Evolutionary conservation across 2,797 vertebrate species (phyloP).

Genomic region (Brotula barbata): DNA sequence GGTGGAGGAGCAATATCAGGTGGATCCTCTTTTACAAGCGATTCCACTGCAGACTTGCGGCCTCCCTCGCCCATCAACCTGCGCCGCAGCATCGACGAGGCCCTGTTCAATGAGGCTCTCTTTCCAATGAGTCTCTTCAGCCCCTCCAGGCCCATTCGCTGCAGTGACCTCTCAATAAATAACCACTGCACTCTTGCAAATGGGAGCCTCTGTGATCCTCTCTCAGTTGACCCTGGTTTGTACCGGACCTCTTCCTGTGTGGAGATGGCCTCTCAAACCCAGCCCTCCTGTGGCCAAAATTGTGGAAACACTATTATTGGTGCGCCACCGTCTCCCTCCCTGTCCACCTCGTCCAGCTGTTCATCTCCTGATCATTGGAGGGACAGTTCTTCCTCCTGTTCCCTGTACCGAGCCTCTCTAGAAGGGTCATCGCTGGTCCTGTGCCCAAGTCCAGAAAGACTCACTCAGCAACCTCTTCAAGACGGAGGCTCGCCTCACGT

Average conservation of each 20-base stretch:
- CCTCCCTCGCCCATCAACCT: slow-evolving; percentile 91
- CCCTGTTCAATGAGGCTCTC: slow-evolving; percentile 86
- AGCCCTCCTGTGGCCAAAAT: slow-evolving; percentile 26
- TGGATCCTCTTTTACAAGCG: slow-evolving; percentile 80
- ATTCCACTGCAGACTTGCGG: slow-evolving; percentile 86
- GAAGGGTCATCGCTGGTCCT: slow-evolving; percentile 84
- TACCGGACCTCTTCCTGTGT: slow-evolving; percentile 81
- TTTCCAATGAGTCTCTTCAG: slow-evolving; percentile 86
- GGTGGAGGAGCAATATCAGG: slow-evolving; percentile 71
- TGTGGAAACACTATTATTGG: slow-evolving; percentile 38
- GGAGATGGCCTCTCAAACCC: slow-evolving; percentile 66
- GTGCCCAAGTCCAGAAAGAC: slow-evolving; percentile 78
- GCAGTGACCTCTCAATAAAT: slow-evolving; percentile 75
- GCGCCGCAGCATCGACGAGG: slow-evolving; percentile 91
- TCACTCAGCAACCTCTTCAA: slow-evolving; percentile 42
- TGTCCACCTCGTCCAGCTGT: slow-evolving; percentile 66
- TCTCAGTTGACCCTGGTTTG: slow-evolving; percentile 73
- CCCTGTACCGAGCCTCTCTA: slow-evolving; percentile 79
- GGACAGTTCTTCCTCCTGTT: slow-evolving; percentile 79
- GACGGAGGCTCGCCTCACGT: slow-evolving; percentile 17
- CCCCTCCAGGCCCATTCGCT: slow-evolving; percentile 57
- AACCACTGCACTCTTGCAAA: slow-evolving; percentile 60
- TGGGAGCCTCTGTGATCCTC: slow-evolving; percentile 67
- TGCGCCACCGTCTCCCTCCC: slow-evolving; percentile 65
- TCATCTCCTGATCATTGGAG: slow-evolving; percentile 80